Percentiles rank a stretch among this genome's conserved stretches.
Conservation (phyloP, 2,113 vertebrate species). For the Girardinichthys multiradiatus region DNA sequence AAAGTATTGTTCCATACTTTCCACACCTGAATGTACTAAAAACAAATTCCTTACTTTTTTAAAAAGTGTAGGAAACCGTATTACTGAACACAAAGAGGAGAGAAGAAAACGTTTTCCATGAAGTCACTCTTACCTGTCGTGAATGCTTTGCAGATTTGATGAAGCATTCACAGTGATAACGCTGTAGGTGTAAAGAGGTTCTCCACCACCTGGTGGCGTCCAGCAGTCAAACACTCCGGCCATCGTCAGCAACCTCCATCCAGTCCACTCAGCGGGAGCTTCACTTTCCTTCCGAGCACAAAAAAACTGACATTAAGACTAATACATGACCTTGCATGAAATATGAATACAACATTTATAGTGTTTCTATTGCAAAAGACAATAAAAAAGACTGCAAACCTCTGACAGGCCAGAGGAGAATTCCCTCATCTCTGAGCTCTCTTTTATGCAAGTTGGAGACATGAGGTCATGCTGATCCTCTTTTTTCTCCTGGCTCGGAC, state of each 20-base stretch:
- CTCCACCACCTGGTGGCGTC: constrained; percentile 86
- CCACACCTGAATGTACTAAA: no score
- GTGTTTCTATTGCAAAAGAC: constrained; percentile 7
- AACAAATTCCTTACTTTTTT: no score
- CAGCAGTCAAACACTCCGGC: constrained; percentile 97
- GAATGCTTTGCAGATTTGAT: constrained; percentile 85
- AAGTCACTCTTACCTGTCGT: constrained; percentile 82
- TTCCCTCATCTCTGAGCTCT: constrained; percentile 17
- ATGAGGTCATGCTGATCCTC: constrained; percentile 3
- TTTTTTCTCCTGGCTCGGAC: constrained; percentile 13
- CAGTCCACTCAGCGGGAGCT: constrained; percentile 77
- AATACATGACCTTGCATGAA: neutral
- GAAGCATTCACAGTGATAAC: constrained; percentile 92
- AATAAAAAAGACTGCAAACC: constrained; percentile 27
- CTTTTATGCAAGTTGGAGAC: neutral
- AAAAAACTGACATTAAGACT: neutral
- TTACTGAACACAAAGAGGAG: no score
- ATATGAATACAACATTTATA: constrained; percentile 16
- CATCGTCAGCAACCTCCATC: constrained; percentile 91
- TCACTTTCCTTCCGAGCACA: constrained; percentile 58
- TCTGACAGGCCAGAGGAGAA: constrained; percentile 18
- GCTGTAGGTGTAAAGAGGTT: constrained; percentile 88
- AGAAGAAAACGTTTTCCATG: neutral
- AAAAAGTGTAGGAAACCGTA: no score
- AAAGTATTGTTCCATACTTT: neutral